Base-by-base conservation (phyloP, 2,113 vertebrate species). In the Pollachius pollachius region DNA sequence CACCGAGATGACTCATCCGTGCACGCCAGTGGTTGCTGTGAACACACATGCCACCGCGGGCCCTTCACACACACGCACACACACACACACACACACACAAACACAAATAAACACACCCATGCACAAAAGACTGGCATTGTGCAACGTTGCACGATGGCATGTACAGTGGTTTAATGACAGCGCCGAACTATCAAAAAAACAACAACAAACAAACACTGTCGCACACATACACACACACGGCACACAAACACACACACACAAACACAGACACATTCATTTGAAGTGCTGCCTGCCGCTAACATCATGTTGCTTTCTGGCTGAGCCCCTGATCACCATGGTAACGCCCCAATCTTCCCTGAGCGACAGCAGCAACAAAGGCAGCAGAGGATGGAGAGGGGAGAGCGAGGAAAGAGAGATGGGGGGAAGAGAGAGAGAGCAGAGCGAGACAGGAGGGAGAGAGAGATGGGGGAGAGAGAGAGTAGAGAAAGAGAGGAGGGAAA, bases 261-360 rank as follows among this genome's bases (percentile, higher is more conserved):
- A 0, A 25, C 59, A 25, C 19, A 61, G 18, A 23, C 59, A 61
- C 59, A 21, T 30, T 37, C 17, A 25, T 48, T 68, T 19, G 54
- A 23, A 58, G 54, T 34, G 16, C 61, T 67, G 62, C 56, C 75
- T 59, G 57, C 64, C 75, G 59, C 68, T 27, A 30, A 77, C 69
- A 67, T 61, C 16, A 18, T 70, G 48, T 59, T 59, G 52, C 71
- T 70, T 66, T 81, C 76, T 70, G 63, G 7, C 54, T 57, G 56
- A 25, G 41, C 25, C 56, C 65, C 61, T 77, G 69, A 87, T 87
- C 73, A 76, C 83, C 75, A 86, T 85, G 85, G 82, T 79, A 77
- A 78, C 82, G 7, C 68, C 76, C 78, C 60, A 6, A 48, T 13
- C 41, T 48, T 60, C 72, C 58, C 68, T 67, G 64, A 58, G 41